A percentile compares a stretch with the other conserved stretches of the same genome.
phyloP scores from a whole-genome alignment of 2,113 vertebrate species.

The Ia io region DNA sequence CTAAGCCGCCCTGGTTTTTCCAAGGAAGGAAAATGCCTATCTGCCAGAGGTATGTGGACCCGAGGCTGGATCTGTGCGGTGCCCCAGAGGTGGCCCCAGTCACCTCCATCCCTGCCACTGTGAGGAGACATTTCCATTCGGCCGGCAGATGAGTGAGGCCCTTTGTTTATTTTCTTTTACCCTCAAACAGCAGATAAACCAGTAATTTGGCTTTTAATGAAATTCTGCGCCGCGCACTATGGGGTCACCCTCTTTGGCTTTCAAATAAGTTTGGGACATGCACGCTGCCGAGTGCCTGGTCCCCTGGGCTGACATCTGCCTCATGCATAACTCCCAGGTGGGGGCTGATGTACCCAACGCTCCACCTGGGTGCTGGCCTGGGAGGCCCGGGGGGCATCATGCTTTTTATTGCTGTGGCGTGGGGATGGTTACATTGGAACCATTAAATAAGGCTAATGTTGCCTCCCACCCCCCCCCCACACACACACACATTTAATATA shows the following conservation, averaged over 20 bases:
- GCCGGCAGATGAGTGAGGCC: background rate
- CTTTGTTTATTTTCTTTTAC: constrained; percentile 46
- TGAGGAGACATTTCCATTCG: background rate
- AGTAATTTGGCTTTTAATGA: constrained; percentile 69
- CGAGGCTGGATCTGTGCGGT: fast-evolving
- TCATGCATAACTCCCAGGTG: constrained; percentile 1
- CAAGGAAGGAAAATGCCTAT: background rate
- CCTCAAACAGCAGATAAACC: constrained; percentile 49
- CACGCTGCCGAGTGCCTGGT: background rate
- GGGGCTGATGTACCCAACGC: background rate
- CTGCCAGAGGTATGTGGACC: background rate
- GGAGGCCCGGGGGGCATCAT: fast-evolving
- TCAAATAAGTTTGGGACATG: background rate
- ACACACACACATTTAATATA: constrained; percentile 50
- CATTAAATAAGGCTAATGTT: constrained; percentile 46
- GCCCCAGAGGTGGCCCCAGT: fast-evolving
- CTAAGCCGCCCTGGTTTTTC: background rate
- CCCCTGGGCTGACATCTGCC: background rate
- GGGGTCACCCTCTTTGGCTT: background rate
- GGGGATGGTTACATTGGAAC: constrained; percentile 35
- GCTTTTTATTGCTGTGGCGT: background rate
- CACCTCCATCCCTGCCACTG: background rate
- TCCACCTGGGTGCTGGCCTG: fast-evolving
- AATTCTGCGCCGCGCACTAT: background rate
- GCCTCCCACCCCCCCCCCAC: background rate